Conservation (phyloP, 2,888 invertebrate species). For the Cheilosia impressa region DNA sequence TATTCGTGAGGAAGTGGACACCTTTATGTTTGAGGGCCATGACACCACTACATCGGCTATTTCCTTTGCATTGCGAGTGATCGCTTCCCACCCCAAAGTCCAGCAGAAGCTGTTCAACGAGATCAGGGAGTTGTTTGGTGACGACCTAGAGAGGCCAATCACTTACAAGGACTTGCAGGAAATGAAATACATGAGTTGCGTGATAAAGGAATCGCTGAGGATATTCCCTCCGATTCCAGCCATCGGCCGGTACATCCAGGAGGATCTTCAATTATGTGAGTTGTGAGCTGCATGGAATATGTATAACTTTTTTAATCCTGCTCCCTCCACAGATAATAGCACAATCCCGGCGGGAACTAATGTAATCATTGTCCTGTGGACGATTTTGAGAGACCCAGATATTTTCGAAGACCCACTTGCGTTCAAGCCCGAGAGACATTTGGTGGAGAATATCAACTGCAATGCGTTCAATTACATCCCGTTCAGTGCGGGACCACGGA, state of each 20-base stretch:
- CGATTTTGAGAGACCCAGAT: conserved; percentile 79
- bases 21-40: conserved; percentile 88
- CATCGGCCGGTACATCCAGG: conserved; percentile 85
- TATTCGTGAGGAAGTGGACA: conserved; percentile 89
- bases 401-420: conserved; percentile 78
- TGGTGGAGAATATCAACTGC: conserved; percentile 83
- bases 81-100: conserved; percentile 79
- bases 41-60: conserved; percentile 82
- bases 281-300: conserved; percentile 78
- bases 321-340: conserved; percentile 69
- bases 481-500: conserved; percentile 85
- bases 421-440: conserved; percentile 81
- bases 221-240: conserved; percentile 88
- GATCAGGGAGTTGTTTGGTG: conserved; percentile 78
- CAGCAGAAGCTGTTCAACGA: conserved; percentile 81
- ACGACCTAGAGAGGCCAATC: conserved; percentile 76
- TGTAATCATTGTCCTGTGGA: conserved; percentile 80
- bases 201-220: conserved; percentile 87
- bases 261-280: conserved; percentile 85
- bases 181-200: conserved; percentile 85
- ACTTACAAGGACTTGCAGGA: conserved; percentile 78
- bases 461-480: conserved; percentile 80
- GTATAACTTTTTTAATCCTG: not conserved
- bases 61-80: conserved; percentile 80
- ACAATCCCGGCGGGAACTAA: conserved; percentile 80